Evolutionary conservation across 2,113 vertebrate genomes (phyloP).

Genomic region (Mystacornis crossleyi): DNA sequence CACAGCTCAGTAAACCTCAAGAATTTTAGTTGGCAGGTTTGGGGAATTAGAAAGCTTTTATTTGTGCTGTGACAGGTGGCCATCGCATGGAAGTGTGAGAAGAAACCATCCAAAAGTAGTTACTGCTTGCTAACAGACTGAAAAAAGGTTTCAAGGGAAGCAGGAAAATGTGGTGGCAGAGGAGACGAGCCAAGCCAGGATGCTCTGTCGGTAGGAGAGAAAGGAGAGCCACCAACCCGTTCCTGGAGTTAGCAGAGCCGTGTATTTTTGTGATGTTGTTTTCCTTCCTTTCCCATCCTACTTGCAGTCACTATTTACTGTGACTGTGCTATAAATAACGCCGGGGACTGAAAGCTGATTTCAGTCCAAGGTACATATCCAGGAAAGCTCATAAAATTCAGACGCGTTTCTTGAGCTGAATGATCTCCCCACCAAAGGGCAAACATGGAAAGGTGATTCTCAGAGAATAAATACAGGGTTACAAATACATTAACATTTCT

Average conservation of each 20-base stretch:
- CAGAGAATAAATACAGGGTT: neutral
- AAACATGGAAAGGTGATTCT: neutral
- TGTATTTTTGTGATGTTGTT: constrained; percentile 16
- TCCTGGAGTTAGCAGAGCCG: neutral
- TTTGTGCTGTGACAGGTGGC: neutral
- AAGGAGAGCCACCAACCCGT: neutral
- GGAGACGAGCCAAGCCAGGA: neutral
- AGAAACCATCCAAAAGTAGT: constrained; percentile 10
- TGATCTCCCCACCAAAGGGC: neutral
- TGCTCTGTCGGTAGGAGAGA: neutral
- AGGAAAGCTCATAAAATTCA: constrained; percentile 36
- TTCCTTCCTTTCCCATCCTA: constrained; percentile 19
- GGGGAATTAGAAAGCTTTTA: constrained; percentile 3
- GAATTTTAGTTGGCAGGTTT: neutral
- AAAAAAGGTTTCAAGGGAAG: constrained; percentile 8
- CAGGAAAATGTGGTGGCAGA: neutral
- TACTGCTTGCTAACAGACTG: neutral
- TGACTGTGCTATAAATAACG: constrained; percentile 6
- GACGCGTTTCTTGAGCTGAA: neutral
- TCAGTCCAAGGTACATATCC: neutral
- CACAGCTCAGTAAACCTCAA: neutral
- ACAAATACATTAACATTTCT: neutral
- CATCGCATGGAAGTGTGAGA: neutral
- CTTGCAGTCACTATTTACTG: constrained; percentile 38
- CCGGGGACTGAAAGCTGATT: neutral